These are phyloP conservation scores for Dryomyza anilis DNA, from an alignment of 2,888 invertebrate genomes.

Conservation along the genomic window DNA sequence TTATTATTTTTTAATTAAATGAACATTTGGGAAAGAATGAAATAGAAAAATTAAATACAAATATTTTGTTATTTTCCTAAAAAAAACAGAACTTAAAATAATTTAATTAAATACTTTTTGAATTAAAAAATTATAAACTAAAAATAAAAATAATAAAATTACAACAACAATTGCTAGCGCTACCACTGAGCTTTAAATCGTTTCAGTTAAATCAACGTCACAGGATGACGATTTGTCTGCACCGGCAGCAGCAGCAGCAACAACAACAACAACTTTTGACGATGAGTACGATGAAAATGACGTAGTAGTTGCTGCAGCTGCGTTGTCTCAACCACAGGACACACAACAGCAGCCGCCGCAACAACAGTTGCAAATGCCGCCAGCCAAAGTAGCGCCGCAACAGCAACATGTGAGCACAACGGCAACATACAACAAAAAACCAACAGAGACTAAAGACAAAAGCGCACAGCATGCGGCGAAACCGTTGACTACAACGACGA, in stretches of 20 bases:
- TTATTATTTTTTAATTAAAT: no score
- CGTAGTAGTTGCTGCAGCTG: not conserved
- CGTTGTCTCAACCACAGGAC: not conserved
- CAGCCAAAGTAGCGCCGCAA: no score
- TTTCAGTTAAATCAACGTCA: conserved; percentile 27
- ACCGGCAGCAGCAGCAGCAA: no score
- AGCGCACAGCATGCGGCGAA: not conserved
- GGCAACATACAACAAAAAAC: not conserved
- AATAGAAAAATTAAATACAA: no score
- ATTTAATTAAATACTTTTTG: no score
- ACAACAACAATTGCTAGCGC: no score
- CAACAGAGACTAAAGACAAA: not conserved
- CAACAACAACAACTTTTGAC: no score
- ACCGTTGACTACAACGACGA: not conserved
- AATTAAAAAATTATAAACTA: no score
- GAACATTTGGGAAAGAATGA: no score
- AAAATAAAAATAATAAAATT: no score
- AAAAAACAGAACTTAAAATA: no score
- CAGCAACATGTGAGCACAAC: not conserved
- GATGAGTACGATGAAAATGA: not conserved
- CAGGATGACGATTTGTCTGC: conserved; percentile 8
- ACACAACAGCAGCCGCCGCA: not conserved
- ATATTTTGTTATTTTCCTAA: no score
- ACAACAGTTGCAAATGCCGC: not conserved
- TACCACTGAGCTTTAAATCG: conserved; percentile 12